Evolutionary conservation across 2,888 invertebrate genomes (phyloP).

Genomic region (Tineola bisselliella): DNA sequence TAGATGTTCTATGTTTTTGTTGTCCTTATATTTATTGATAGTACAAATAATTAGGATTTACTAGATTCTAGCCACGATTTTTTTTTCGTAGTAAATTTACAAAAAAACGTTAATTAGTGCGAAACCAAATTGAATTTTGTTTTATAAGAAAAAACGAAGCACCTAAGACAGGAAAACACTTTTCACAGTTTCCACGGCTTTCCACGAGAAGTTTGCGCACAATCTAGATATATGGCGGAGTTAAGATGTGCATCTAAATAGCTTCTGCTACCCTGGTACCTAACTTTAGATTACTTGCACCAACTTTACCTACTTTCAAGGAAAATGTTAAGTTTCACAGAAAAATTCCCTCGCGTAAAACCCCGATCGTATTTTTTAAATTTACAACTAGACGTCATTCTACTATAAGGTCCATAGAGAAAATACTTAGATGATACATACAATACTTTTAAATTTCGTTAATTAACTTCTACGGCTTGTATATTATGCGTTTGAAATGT

Average conservation of each 20-base stretch:
- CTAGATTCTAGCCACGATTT: too few relatives aligned
- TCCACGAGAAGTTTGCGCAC: slow-evolving; percentile 38
- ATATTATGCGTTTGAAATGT: too few relatives aligned
- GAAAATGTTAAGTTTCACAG: slow-evolving; percentile 38
- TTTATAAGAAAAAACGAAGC: background rate
- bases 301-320: slow-evolving; percentile 49
- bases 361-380: slow-evolving; percentile 50
- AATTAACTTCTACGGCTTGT: too few relatives aligned
- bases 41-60: too few relatives aligned
- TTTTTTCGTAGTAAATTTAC: background rate
- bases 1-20: too few relatives aligned
- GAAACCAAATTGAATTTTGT: background rate
- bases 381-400: slow-evolving; percentile 52
- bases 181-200: slow-evolving; percentile 6
- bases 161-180: slow-evolving; percentile 5
- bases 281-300: slow-evolving; percentile 68
- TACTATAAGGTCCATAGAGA: too few relatives aligned
- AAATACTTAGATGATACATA: too few relatives aligned
- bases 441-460: too few relatives aligned
- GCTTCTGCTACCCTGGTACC: slow-evolving; percentile 60
- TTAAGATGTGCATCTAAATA: slow-evolving; percentile 69
- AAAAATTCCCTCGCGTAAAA: slow-evolving; percentile 39
- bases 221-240: slow-evolving; percentile 65
- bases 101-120: background rate
- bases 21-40: too few relatives aligned